Evolutionary conservation across 2,888 invertebrate genomes (phyloP), one percentile per base, ranked within the genome.

Genomic region (Rhodophaea formosa): DNA sequence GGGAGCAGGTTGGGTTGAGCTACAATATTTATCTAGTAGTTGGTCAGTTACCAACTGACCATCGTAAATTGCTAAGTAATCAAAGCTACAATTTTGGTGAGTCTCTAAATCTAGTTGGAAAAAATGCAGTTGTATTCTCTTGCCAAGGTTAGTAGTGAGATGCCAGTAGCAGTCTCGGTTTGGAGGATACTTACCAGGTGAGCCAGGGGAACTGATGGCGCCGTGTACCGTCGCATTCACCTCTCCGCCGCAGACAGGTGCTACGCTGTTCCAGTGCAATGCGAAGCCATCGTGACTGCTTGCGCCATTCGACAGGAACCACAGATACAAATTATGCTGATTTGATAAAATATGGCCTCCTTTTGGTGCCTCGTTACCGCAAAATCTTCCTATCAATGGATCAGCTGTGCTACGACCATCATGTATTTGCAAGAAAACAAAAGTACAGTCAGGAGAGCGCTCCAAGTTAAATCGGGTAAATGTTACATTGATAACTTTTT

Each of bases 151-250:
- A 0, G 95, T 95, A 6, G 69, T 73, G 49, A 98, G 86, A 49
- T 86, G 89, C 98, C 98, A 98, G 58, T 91, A 93, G 75, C 98
- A 98, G 74, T 97, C 96, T 29, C 95, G 92, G 79, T 96, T 95
- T 12, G 94, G 93, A 0, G 98, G 98, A 85, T 98, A 98, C 62
- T 92, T 93, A 10, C 96, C 96, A 0, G 98, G 98, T 55, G 96
- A 97, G 0, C 98, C 98, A 0, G 98, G 98, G 1, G 97, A 97
- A 53, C 92, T 93, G 16, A 98, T 93, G 0, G 94, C 93, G 1
- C 98, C 98, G 74, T 96, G 94, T 5, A 92, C 85, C 0, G 81
- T 77, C 0, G 92, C 92, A 47, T 93, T 80, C 3, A 95, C 69
- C 3, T 88, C 84, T 0, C 95, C 96, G 57, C 97, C 97, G 72